phyloP scores from a whole-genome alignment of 2,113 vertebrate species.

The Oophaga pumilio region DNA sequence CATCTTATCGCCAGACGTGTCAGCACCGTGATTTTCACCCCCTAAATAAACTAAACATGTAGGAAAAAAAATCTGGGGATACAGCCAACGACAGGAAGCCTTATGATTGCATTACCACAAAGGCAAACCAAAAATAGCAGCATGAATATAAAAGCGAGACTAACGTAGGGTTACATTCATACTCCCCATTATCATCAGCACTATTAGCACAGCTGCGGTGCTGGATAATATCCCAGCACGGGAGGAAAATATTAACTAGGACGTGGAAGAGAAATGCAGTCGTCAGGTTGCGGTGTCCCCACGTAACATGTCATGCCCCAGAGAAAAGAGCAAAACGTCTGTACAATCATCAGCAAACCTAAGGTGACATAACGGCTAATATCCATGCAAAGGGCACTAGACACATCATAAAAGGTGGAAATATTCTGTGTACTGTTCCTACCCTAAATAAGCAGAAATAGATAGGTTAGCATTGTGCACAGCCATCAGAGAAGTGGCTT shows the following conservation, averaged over 20 bases:
- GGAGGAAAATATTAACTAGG: conserved; percentile 6
- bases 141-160: conserved; percentile 10
- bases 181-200: not conserved
- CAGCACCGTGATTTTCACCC: not conserved
- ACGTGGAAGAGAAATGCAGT: not conserved
- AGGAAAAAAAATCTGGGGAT: conserved; percentile 4
- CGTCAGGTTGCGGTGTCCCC: not conserved
- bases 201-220: not conserved
- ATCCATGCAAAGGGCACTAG: not conserved
- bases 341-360: conserved; percentile 1
- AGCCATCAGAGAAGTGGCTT: not conserved
- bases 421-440: not conserved
- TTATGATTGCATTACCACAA: conserved; percentile 27
- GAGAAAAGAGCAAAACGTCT: not conserved
- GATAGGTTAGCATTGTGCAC: conserved; percentile 5
- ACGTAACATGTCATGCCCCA: not conserved
- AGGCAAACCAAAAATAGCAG: conserved; percentile 41
- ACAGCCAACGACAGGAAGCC: conserved; percentile 34
- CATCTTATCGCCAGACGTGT: conserved; percentile 7
- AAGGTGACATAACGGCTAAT: not conserved
- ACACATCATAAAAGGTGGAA: not conserved
- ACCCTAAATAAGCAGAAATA: not conserved
- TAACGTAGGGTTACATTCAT: conserved; percentile 4
- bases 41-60: not conserved
- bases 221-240: not conserved